phyloP scores from a whole-genome alignment of 2,888 invertebrate species.

The Lydus trimaculatus region DNA sequence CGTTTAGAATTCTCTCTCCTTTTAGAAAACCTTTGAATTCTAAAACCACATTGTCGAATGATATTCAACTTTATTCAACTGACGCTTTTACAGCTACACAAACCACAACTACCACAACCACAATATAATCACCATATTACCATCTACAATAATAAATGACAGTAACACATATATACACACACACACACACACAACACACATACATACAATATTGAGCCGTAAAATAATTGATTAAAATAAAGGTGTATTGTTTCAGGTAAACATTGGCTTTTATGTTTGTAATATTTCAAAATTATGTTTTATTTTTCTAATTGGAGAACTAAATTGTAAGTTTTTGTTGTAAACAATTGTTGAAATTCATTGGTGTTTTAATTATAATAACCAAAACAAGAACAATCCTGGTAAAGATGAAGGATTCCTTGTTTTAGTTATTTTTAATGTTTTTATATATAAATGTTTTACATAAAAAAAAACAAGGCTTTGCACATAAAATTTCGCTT shows the following conservation, averaged over 20 bases:
- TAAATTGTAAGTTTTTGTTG: not conserved
- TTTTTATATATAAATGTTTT: too few species aligned
- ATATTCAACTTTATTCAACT: conserved; percentile 10
- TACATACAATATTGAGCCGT: not conserved
- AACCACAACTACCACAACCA: not conserved
- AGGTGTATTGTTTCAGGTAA: not conserved
- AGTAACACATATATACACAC: not conserved
- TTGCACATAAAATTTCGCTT: too few species aligned
- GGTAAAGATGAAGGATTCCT: too few species aligned
- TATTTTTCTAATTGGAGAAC: not conserved
- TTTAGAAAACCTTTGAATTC: conserved; percentile 23
- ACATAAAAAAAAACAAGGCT: too few species aligned
- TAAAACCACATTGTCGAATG: conserved; percentile 24
- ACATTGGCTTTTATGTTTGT: not conserved
- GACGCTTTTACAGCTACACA: not conserved
- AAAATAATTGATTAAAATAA: not conserved
- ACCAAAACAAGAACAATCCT: too few species aligned
- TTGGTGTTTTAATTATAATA: too few species aligned
- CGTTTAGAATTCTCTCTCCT: not conserved
- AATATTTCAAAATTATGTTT: not conserved
- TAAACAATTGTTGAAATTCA: too few species aligned
- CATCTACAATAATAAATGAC: not conserved
- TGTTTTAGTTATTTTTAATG: too few species aligned
- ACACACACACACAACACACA: not conserved
- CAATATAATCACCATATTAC: not conserved